Evolutionary conservation across 1,140 invertebrate species (phyloP).

Genomic region (Neoseiulus cucumeris): DNA sequence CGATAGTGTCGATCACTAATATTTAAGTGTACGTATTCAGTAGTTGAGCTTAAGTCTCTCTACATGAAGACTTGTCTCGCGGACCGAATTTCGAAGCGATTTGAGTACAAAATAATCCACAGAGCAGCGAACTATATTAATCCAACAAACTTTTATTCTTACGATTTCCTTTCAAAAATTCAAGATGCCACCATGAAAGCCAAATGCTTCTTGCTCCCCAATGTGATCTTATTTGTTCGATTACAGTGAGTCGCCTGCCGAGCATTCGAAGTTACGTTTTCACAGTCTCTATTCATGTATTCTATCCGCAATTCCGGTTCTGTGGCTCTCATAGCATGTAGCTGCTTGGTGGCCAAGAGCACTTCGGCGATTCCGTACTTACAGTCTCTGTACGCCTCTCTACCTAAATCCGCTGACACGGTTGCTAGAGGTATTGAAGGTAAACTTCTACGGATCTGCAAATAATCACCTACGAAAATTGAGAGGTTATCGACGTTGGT

Average conservation of each 20-base stretch:
- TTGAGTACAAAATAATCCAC: too few relatives aligned
- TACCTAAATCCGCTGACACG: slow-evolving; percentile 41
- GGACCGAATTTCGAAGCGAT: too few relatives aligned
- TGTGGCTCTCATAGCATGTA: slow-evolving; percentile 46
- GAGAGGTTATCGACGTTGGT: slow-evolving; percentile 32
- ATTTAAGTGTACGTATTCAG: too few relatives aligned
- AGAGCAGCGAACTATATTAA: too few relatives aligned
- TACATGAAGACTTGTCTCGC: too few relatives aligned
- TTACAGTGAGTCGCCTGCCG: neutral
- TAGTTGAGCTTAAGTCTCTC: too few relatives aligned
- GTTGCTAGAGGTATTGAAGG: neutral
- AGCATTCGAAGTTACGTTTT: neutral
- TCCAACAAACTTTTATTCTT: too few relatives aligned
- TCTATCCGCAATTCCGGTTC: slow-evolving; percentile 44
- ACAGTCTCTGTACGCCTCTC: slow-evolving; percentile 43
- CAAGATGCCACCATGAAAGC: neutral
- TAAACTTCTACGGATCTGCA: neutral
- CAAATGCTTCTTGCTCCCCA: neutral
- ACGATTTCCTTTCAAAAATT: too few relatives aligned
- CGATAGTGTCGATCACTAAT: too few relatives aligned
- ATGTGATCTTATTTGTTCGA: neutral
- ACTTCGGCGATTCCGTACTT: slow-evolving; percentile 67
- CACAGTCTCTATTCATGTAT: slow-evolving; percentile 25
- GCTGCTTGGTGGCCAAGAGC: slow-evolving; percentile 38
- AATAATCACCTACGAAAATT: neutral